Evolutionary conservation across 2,797 vertebrate genomes (phyloP), one percentile per base, ranked within the genome.

Genomic region (Melanotaenia maccullochi): DNA sequence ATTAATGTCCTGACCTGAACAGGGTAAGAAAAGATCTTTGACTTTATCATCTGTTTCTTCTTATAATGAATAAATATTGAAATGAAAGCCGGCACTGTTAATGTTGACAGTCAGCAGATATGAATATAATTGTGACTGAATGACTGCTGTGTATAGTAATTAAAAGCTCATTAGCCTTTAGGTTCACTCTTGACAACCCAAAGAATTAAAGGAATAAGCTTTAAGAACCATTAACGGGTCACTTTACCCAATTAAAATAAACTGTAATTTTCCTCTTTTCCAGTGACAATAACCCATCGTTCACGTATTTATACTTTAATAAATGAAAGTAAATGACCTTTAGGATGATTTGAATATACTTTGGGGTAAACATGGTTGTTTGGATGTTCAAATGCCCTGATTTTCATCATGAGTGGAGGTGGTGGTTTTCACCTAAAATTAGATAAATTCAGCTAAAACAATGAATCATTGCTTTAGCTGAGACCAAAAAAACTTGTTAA

Each of bases 91-190:
- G 63, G 55, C 62, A 35, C 58, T 25, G 58, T 63, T 42, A 35
- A 36, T 61, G 67, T 56, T 76, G 76, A 69, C 72, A 62, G 49
- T 63, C 14, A 68, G 44, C 73, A 70, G 73, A 44, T 78, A 22
- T 64, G 49, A 55, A 28, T 69, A 24, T 78, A 79, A 87, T 42
- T 73, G 63, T 75, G 76, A 85, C 75, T 70, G 68, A 85, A 76
- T 55, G 16, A 67, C 60, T 64, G 58, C 25, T 72, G 57, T 65
- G 55, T 68, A 20, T 24, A 56, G 40, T 60, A n/a, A 83, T 82
- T 82, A 67, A 55, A 60, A 49, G 51, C 57, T n/a, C 18, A 13
- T 69, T 38, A 60, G 22, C 44, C 16, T 51, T 68, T 3, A 35
- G 58, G 25, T 54, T 52, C 24, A 52, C 33, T 66, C 9, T 44